Evolutionary conservation across 2,888 invertebrate genomes (phyloP).

Genomic region (Criorhina ranunculi): DNA sequence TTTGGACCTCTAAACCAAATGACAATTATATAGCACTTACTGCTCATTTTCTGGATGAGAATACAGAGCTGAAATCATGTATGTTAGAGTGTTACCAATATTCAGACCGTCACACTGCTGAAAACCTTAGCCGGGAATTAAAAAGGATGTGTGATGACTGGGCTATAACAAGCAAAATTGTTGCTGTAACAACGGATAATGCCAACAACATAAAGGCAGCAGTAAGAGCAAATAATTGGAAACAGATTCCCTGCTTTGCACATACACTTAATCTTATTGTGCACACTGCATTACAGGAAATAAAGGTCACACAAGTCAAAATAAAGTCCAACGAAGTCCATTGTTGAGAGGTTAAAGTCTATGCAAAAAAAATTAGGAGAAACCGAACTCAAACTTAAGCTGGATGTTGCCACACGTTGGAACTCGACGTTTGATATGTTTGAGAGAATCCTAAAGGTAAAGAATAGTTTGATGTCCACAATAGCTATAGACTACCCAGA

Average conservation of each 20-base stretch:
- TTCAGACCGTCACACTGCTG: not conserved
- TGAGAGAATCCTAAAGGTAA: not conserved
- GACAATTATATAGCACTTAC: constrained; percentile 14
- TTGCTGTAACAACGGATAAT: constrained; percentile 15
- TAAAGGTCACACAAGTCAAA: not conserved
- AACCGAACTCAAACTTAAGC: constrained; percentile 4
- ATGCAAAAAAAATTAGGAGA: constrained; percentile 17
- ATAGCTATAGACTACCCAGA: too few species aligned
- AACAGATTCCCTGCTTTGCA: constrained; percentile 16
- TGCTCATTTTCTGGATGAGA: constrained; percentile 28
- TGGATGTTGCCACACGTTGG: constrained; percentile 6
- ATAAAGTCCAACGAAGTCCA: constrained; percentile 7
- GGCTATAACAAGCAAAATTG: constrained; percentile 21
- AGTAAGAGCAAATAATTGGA: constrained; percentile 5
- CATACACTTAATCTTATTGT: constrained; percentile 14
- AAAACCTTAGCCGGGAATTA: not conserved
- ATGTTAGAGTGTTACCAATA: constrained; percentile 9
- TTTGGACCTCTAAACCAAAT: constrained; percentile 7
- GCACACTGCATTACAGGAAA: constrained; percentile 10
- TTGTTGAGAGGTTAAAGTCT: constrained; percentile 6
- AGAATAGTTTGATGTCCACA: constrained; percentile 12
- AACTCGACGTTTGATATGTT: constrained; percentile 35
- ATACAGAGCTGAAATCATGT: constrained; percentile 1
- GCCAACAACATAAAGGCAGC: constrained; percentile 10
- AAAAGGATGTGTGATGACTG: constrained; percentile 15